Conservation (phyloP, 2,113 vertebrate species). For the Hyaena hyaena region DNA sequence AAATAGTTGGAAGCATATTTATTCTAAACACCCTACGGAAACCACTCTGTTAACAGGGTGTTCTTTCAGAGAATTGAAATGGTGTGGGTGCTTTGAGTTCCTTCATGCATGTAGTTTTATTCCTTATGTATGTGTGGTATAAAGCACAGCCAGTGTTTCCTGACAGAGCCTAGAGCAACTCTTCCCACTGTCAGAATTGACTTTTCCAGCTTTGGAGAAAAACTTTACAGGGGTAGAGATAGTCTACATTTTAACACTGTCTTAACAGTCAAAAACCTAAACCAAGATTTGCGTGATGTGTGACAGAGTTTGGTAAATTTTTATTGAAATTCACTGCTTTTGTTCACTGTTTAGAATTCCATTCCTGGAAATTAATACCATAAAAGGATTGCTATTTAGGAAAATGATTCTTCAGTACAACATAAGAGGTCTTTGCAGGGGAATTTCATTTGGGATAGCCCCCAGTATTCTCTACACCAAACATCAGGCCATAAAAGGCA, state of each 20-base stretch:
- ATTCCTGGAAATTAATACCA: constrained; percentile 60
- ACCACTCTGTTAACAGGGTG: neutral
- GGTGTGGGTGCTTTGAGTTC: neutral
- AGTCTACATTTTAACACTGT: neutral
- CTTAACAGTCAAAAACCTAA: constrained; percentile 9
- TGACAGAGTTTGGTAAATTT: constrained; percentile 40
- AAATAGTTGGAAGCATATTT: neutral
- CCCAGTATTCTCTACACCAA: neutral
- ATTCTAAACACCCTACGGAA: neutral
- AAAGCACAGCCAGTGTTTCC: neutral
- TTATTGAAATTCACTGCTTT: constrained; percentile 48
- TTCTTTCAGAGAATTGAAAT: constrained; percentile 25
- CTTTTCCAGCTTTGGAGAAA: constrained; percentile 46
- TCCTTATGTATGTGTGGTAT: neutral
- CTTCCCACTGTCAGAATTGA: neutral
- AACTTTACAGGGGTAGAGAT: constrained; percentile 2
- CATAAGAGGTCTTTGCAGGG: constrained; percentile 48
- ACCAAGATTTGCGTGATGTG: neutral
- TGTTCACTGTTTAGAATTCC: constrained; percentile 51
- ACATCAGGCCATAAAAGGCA: constrained; percentile 67
- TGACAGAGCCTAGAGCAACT: neutral
- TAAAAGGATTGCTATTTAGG: constrained; percentile 73
- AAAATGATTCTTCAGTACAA: constrained; percentile 1
- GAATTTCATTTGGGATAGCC: constrained; percentile 61
- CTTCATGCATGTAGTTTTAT: neutral